Percentiles rank a stretch among this genome's conserved stretches.
Conservation (phyloP, 2,888 invertebrate species). For the Onchidella celtica region DNA sequence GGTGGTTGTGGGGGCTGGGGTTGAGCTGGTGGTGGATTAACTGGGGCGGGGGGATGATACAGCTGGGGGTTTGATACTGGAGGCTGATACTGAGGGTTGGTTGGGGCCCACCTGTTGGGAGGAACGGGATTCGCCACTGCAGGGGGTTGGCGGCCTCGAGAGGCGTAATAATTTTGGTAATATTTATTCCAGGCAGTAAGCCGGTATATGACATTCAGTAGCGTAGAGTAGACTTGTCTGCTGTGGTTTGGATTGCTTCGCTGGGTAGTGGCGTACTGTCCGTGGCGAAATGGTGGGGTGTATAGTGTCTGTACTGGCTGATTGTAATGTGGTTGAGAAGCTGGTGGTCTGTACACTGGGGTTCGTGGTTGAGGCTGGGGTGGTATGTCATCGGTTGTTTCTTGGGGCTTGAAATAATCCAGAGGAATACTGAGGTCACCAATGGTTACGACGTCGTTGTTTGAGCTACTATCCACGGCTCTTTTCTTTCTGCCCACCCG, state of each 20-base stretch:
- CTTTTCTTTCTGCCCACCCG: constrained; percentile 25
- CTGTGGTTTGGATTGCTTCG: not conserved
- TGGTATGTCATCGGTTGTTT: not conserved
- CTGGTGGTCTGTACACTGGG: not conserved
- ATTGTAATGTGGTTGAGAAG: not conserved
- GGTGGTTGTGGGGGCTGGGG: not conserved
- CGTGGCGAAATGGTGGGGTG: not conserved
- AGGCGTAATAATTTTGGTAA: not conserved
- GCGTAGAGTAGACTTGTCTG: not conserved
- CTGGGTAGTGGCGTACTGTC: not conserved
- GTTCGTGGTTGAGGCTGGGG: not conserved
- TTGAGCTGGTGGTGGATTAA: not conserved
- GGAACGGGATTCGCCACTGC: not conserved
- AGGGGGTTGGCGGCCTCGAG: not conserved
- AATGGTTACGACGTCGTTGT: constrained; percentile 34
- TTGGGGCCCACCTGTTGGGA: not conserved
- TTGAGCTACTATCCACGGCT: not conserved
- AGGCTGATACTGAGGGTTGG: not conserved
- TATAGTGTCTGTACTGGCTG: not conserved
- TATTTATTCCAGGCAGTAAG: no score
- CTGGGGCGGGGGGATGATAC: not conserved
- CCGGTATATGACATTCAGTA: no score
- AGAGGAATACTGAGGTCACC: constrained; percentile 36
- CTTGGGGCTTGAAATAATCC: constrained; percentile 35
- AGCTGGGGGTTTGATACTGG: not conserved